These are phyloP conservation scores for Oryctes rhinoceros DNA, from an alignment of 1,140 invertebrate species.

Conservation along the genomic window DNA sequence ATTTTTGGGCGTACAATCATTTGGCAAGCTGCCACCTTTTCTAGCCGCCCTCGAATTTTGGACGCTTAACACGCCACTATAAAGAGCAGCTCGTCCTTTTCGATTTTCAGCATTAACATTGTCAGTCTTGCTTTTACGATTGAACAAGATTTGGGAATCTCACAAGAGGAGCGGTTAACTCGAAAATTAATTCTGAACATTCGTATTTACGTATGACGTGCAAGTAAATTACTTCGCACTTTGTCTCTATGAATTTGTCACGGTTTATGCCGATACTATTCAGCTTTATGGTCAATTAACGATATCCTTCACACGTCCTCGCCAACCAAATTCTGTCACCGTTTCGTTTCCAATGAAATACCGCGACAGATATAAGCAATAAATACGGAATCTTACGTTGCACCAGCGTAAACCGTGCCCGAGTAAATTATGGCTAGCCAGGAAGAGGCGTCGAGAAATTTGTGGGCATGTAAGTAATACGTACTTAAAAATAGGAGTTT, in stretches of 20 bases:
- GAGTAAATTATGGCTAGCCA: neutral
- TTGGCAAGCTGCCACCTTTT: no score
- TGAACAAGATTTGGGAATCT: no score
- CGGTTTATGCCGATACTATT: neutral
- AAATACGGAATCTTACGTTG: neutral
- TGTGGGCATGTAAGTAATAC: conserved; percentile 13
- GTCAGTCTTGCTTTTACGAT: no score
- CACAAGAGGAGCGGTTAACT: no score
- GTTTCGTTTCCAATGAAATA: neutral
- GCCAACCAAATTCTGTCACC: neutral
- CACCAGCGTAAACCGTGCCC: neutral
- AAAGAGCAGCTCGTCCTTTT: no score
- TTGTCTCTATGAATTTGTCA: neutral
- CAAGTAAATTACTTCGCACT: neutral
- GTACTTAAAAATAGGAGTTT: conserved; percentile 21
- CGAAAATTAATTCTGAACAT: no score
- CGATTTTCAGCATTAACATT: no score
- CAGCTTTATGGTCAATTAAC: neutral
- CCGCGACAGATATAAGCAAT: neutral
- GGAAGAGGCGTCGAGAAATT: conserved; percentile 20
- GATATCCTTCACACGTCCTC: neutral
- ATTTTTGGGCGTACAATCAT: no score
- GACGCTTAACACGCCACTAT: no score
- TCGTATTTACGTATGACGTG: no score
- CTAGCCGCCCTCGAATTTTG: no score